phyloP scores from a whole-genome alignment of 1,140 invertebrate species.

The Drosophila leontia region DNA sequence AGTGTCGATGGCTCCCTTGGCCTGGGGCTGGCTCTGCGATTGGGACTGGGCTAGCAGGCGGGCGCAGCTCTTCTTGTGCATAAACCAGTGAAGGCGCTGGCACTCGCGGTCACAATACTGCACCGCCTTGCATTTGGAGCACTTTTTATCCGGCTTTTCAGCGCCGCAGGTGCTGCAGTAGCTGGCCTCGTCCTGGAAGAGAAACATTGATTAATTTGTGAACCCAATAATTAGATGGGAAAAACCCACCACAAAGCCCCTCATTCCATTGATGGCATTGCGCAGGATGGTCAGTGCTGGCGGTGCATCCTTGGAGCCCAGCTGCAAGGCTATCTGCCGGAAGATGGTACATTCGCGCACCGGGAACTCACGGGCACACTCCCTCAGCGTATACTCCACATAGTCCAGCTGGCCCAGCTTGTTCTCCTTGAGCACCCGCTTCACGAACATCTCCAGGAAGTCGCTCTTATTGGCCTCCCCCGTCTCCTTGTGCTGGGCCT shows the following conservation, averaged over 20 bases:
- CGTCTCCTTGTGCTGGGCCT: constrained; percentile 85
- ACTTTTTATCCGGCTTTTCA: constrained; percentile 95
- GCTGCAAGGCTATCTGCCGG: constrained; percentile 91
- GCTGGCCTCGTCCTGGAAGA: constrained; percentile 87
- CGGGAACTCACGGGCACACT: constrained; percentile 94
- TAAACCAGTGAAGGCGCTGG: constrained; percentile 97
- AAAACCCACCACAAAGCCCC: constrained; percentile 87
- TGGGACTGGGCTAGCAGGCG: constrained; percentile 85
- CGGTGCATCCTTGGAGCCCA: constrained; percentile 89
- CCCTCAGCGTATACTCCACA: constrained; percentile 93
- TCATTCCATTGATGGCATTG: constrained; percentile 95
- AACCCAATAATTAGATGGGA: background rate
- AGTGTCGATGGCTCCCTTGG: constrained; percentile 64
- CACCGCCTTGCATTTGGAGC: constrained; percentile 97
- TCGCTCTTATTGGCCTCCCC: constrained; percentile 86
- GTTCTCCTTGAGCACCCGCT: constrained; percentile 91
- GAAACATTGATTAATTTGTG: background rate
- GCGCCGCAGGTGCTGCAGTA: constrained; percentile 95
- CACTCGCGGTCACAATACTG: constrained; percentile 97
- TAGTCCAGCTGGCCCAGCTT: constrained; percentile 91
- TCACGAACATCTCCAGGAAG: constrained; percentile 90
- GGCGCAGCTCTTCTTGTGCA: constrained; percentile 95
- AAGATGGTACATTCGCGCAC: constrained; percentile 94
- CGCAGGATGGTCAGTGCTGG: constrained; percentile 91
- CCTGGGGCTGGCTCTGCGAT: constrained; percentile 32